These are phyloP conservation scores for Rhodinocichla rosea DNA, from an alignment of 2,113 vertebrate species.

Conservation along the genomic window DNA sequence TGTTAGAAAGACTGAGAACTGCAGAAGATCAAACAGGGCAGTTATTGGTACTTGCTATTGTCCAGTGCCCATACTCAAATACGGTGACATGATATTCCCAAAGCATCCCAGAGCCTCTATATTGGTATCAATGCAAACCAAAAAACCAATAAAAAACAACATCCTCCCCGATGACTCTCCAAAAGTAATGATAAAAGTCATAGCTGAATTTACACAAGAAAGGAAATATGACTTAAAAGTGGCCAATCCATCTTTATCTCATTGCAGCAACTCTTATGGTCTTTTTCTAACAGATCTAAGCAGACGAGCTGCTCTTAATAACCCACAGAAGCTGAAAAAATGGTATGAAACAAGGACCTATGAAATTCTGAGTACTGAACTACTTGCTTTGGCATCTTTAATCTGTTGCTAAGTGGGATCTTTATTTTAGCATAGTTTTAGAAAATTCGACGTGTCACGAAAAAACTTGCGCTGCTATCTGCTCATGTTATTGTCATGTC, in stretches of 20 bases:
- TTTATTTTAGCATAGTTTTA: neutral
- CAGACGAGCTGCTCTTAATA: neutral
- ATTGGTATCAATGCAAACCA: constrained; percentile 39
- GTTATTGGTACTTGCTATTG: constrained; percentile 83
- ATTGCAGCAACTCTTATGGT: neutral
- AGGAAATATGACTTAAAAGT: constrained; percentile 51
- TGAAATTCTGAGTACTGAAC: constrained; percentile 11
- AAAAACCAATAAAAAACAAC: neutral
- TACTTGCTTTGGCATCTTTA: neutral
- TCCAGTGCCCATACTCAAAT: constrained; percentile 67
- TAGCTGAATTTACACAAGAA: constrained; percentile 54
- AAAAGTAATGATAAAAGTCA: constrained; percentile 38
- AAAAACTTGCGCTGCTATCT: neutral
- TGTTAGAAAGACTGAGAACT: constrained; percentile 97
- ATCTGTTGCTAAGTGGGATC: accelerated
- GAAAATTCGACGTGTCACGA: neutral
- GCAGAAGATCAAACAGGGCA: constrained; percentile 83
- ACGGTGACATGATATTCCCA: constrained; percentile 65
- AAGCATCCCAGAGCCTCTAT: constrained; percentile 22
- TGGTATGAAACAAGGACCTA: neutral
- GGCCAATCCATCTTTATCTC: constrained; percentile 43
- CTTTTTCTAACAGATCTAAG: constrained; percentile 23
- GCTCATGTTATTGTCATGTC: neutral
- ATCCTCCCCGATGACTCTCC: neutral
- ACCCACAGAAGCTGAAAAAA: neutral